Evolutionary conservation across 2,797 vertebrate genomes (phyloP), one percentile per base, ranked within the genome.

Genomic region (Melopsittacus undulatus): DNA sequence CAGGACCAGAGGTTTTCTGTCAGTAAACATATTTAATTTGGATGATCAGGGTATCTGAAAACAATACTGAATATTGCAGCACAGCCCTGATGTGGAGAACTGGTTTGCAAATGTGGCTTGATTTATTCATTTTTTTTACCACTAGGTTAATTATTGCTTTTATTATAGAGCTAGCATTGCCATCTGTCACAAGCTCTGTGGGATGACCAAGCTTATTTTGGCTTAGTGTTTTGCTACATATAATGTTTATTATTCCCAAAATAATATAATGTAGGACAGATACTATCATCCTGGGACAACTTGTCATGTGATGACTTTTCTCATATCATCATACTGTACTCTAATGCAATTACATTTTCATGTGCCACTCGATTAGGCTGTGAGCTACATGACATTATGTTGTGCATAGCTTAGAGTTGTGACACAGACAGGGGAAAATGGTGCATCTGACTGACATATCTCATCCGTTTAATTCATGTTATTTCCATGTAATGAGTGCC

Each of bases 191-290:
- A 29, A 86, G 82, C 84, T 89, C 91, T 73, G 92, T 94, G 89
- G 94, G 87, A 92, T 96, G 94, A 91, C 94, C 91, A 68, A 67
- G 76, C 82, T 91, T 92, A 72, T 83, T 92, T 89, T 89, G 81
- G 81, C 26, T 8, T 83, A 4, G 12, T 64, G 68, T 77, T 97
- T 96, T 89, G 78, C 90, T 78, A 17, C 66, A 32, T 91, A 38
- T 36, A 87, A 64, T 87, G 73, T 94, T 95, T 92, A 89, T 95
- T 91, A 91, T 89, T 93, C 92, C 94, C 90, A 14, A 92, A 96
- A 94, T 92, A 93, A 80, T 92, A 46, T 6, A 48, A 78, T 61
- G 90, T 91, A 69, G 94, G 84, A 70, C 82, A 85, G 76, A 68
- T 69, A 83, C 38, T 66, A 6, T 83, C 78, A 77, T 92, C 81